A percentile compares a stretch with the other conserved stretches of the same genome.
Evolutionary conservation across 2,797 vertebrate genomes (phyloP).

Genomic region (Tokudaia muenninki): DNA sequence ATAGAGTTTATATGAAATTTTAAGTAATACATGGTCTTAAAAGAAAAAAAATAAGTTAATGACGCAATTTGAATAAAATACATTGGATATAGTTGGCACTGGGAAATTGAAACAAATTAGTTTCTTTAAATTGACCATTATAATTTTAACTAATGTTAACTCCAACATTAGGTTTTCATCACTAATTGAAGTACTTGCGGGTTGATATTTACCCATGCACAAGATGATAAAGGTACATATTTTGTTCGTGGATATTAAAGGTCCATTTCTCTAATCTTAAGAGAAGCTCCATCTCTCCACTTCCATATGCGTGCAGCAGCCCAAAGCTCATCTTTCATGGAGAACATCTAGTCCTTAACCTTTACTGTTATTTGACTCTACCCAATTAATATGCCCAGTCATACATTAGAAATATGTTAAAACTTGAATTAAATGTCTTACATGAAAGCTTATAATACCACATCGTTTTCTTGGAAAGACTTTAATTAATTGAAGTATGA

Average conservation of each 20-base stretch:
- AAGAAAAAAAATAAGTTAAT: not conserved
- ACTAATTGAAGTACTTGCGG: not conserved
- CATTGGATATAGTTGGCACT: not conserved
- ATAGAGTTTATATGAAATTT: not conserved
- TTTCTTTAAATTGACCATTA: not conserved
- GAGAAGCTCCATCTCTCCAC: not conserved
- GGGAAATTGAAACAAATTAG: not conserved
- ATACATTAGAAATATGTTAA: constrained; percentile 74
- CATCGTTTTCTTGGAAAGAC: constrained; percentile 72
- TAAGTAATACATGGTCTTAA: constrained; percentile 21
- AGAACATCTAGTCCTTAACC: constrained; percentile 70
- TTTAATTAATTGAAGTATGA: constrained; percentile 76
- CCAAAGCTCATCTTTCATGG: constrained; percentile 61
- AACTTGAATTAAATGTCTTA: constrained; percentile 78
- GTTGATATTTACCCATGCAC: not conserved
- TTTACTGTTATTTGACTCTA: constrained; percentile 73
- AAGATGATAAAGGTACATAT: not conserved
- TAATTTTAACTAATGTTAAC: constrained; percentile 48
- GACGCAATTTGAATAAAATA: not conserved
- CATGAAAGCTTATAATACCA: constrained; percentile 72
- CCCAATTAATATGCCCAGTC: constrained; percentile 76
- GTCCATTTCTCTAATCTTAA: constrained; percentile 9
- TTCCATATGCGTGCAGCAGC: not conserved
- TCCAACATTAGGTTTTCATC: not conserved
- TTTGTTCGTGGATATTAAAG: constrained; percentile 21